Conservation (phyloP, 2,888 invertebrate genomes). For the Parnassius glacialis region DNA sequence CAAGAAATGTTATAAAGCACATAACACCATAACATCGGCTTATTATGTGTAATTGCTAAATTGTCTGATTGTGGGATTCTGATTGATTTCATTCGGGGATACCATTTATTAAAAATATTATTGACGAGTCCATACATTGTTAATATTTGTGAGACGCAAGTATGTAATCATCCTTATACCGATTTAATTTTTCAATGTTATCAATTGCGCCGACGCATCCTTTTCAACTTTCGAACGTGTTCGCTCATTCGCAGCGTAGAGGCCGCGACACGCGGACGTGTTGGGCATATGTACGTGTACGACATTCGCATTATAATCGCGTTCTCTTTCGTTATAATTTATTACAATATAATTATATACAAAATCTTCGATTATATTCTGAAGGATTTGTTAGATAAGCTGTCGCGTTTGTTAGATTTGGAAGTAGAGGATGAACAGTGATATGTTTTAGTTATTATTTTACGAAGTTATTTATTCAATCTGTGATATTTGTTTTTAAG, state of each 20-base stretch:
- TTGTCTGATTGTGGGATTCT: too few species aligned
- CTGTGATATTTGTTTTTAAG: constrained; percentile 60
- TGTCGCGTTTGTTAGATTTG: constrained; percentile 49
- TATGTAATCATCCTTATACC: constrained; percentile 15
- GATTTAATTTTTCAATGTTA: constrained; percentile 21
- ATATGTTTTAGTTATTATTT: constrained; percentile 39
- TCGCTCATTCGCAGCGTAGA: constrained; percentile 45
- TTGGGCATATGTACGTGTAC: constrained; percentile 41
- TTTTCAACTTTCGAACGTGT: constrained; percentile 36
- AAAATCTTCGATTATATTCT: constrained; percentile 59
- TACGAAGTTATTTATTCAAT: constrained; percentile 61
- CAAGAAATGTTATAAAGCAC: too few species aligned
- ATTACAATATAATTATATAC: constrained; percentile 63
- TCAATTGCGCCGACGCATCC: constrained; percentile 45
- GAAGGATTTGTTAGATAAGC: constrained; percentile 36
- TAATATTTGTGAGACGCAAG: constrained; percentile 10
- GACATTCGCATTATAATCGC: constrained; percentile 58
- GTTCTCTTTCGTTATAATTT: constrained; percentile 57
- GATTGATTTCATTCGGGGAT: too few species aligned
- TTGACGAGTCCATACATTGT: not conserved
- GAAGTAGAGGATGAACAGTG: constrained; percentile 56
- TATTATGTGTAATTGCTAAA: too few species aligned
- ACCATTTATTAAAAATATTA: not conserved
- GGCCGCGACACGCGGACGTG: constrained; percentile 48
- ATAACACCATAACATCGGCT: too few species aligned